Evolutionary conservation across 2,888 invertebrate genomes (phyloP), one percentile per base, ranked within the genome.

Genomic region (Platerodrilus igneus): DNA sequence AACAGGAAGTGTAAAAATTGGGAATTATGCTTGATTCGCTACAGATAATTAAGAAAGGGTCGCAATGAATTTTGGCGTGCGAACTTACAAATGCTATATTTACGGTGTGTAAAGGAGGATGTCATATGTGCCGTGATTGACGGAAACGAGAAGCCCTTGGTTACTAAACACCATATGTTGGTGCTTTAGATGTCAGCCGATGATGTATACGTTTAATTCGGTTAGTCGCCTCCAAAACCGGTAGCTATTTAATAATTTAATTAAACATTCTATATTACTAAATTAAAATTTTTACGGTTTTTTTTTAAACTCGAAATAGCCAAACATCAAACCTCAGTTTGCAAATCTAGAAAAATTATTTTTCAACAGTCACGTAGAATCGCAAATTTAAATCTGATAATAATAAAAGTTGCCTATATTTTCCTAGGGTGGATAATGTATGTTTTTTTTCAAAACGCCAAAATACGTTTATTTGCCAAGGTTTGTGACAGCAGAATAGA

Each of bases 91-190:
- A 39, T 47, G 52, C 40, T 43, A 41, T 31, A n/a, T n/a, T n/a
- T n/a, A n/a, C n/a, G n/a, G n/a, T n/a, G n/a, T 45, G 37, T 23
- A 42, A 27, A 37, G 45, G 42, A 45, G 54, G 47, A 52, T 45
- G 52, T 51, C 56, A 56, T n/a, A n/a, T 56, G 47, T 57, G 55
- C 57, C 43, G 60, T 60, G 63, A 63, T 63, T 63, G 62, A 62
- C 61, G 63, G 63, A 61, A 63, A 51, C 48, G 55, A 48, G 61
- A 63, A 61, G 59, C 62, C 62, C 58, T 46, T 40, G 14, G 15
- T 45, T 33, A n/a, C n/a, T n/a, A 33, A 23, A 34, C 37, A 20
- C 45, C 45, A 45, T 45, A 45, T 45, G 45, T 9, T 28, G n/a
- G n/a, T n/a, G n/a, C n/a, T n/a, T n/a, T n/a, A 16, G 11, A 5